Percentiles rank a stretch among this genome's conserved stretches.
These are phyloP conservation scores for Colossoma macropomum DNA, from an alignment of 2,113 vertebrate genomes.

Conservation along the genomic window DNA sequence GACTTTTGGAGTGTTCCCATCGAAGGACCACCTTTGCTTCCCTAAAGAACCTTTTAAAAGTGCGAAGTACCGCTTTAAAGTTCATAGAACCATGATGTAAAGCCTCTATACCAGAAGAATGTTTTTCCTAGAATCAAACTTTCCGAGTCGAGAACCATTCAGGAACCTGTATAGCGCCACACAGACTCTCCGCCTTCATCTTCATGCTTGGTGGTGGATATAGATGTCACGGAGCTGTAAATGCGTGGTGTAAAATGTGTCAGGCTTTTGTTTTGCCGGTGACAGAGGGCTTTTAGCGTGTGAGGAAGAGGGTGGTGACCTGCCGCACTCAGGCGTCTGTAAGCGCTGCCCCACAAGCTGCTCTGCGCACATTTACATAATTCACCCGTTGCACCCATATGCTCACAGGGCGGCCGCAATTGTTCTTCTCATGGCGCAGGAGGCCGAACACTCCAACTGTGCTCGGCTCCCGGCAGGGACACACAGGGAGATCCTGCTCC, in stretches of 20 bases:
- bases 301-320: constrained; percentile 27
- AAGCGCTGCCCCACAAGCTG: constrained; percentile 51
- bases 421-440: constrained; percentile 38
- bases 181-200: neutral
- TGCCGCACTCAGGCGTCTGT: constrained; percentile 34
- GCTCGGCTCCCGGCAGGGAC: constrained; percentile 14
- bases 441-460: constrained; percentile 28
- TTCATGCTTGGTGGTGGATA: neutral
- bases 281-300: constrained; percentile 36
- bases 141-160: neutral
- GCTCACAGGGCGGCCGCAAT: constrained; percentile 46
- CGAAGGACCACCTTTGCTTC: neutral
- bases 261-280: constrained; percentile 32
- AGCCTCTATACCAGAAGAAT: neutral
- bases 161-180: neutral
- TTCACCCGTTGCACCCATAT: constrained; percentile 53
- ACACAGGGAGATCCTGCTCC: constrained; percentile 21
- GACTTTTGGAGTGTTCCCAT: too few relatives aligned
- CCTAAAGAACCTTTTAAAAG: neutral
- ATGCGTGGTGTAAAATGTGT: constrained; percentile 12
- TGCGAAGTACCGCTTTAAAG: neutral
- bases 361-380: constrained; percentile 52
- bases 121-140: neutral
- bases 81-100: neutral
- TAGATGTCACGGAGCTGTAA: constrained; percentile 25